phyloP scores from a whole-genome alignment of 2,113 vertebrate species.

The Promerops cafer region DNA sequence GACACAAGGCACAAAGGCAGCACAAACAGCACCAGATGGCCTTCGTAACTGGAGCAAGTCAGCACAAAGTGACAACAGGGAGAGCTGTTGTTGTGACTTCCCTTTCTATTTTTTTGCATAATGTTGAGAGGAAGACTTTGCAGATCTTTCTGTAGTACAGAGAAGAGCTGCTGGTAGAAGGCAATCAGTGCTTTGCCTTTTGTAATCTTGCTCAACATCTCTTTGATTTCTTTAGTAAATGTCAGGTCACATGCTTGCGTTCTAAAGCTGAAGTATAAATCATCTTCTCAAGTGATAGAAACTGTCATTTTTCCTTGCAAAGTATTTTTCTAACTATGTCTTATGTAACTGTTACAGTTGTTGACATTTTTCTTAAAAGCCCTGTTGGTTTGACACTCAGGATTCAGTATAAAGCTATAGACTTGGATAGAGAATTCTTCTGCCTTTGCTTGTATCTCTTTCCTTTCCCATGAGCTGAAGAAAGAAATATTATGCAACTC shows the following conservation, averaged over 20 bases:
- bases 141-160: neutral
- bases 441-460: neutral
- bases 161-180: neutral
- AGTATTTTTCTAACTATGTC: conserved; percentile 50
- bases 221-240: conserved; percentile 37
- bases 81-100: neutral
- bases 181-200: neutral
- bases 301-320: conserved; percentile 45
- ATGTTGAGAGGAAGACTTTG: neutral
- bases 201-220: neutral
- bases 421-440: neutral
- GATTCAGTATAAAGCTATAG: neutral
- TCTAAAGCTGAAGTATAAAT: conserved; percentile 27
- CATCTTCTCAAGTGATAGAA: conserved; percentile 39
- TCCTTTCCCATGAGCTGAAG: neutral
- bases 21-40: neutral
- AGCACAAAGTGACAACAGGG: neutral
- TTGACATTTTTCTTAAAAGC: conserved; percentile 45
- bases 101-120: neutral
- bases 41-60: neutral
- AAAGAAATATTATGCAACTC: conserved; percentile 14
- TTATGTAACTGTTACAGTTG: conserved; percentile 47
- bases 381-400: conserved; percentile 6
- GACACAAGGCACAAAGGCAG: neutral
- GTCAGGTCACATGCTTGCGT: conserved; percentile 35